phyloP scores from a whole-genome alignment of 2,797 vertebrate genomes.

The Labroides dimidiatus region DNA sequence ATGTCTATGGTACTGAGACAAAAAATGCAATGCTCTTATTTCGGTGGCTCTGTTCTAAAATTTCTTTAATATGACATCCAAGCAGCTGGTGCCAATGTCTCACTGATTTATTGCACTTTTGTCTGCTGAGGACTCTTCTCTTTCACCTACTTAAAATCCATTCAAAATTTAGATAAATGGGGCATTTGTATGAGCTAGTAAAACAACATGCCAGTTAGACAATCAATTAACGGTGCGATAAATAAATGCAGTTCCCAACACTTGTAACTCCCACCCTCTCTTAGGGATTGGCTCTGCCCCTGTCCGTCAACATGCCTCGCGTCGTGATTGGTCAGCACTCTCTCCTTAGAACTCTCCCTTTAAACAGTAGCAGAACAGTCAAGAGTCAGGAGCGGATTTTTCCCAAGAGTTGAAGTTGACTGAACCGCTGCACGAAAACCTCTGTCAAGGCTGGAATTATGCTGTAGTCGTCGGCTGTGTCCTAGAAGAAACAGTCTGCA shows the following conservation, averaged over 20 bases:
- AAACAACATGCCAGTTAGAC: too few relatives aligned
- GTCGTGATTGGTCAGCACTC: slow-evolving; percentile 58
- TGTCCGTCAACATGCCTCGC: slow-evolving; percentile 35
- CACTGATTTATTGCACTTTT: too few relatives aligned
- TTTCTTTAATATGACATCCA: too few relatives aligned
- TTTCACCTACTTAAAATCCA: too few relatives aligned
- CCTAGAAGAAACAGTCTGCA: slow-evolving; percentile 14
- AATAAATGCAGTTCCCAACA: background rate
- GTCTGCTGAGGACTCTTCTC: too few relatives aligned
- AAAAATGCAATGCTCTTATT: too few relatives aligned
- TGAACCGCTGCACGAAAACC: background rate
- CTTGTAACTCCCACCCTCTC: slow-evolving; percentile 16
- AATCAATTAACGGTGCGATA: slow-evolving; percentile 33
- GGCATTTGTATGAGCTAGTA: too few relatives aligned
- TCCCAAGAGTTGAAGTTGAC: slow-evolving; percentile 26
- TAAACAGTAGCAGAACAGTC: slow-evolving; percentile 49
- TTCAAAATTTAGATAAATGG: too few relatives aligned
- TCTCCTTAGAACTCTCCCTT: slow-evolving; percentile 22
- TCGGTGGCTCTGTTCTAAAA: too few relatives aligned
- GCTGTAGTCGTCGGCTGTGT: slow-evolving; percentile 26
- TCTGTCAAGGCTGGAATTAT: slow-evolving; percentile 22
- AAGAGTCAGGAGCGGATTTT: slow-evolving; percentile 68
- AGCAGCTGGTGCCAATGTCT: too few relatives aligned
- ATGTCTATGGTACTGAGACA: too few relatives aligned
- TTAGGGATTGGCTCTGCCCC: slow-evolving; percentile 41